phyloP scores from a whole-genome alignment of 2,113 vertebrate genomes.

The Verasper variegatus region DNA sequence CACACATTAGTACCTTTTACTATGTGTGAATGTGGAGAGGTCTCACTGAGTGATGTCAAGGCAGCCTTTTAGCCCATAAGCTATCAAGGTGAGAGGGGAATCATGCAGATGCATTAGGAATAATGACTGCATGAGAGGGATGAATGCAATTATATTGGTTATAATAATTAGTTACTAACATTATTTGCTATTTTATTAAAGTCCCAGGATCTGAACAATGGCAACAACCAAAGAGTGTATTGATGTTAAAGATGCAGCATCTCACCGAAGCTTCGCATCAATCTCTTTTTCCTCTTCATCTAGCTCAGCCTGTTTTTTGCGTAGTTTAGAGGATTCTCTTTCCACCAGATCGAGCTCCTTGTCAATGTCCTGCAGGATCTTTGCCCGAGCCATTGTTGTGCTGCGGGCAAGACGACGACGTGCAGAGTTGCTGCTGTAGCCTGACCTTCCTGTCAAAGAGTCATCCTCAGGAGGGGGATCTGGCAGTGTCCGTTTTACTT shows the following conservation, averaged over 20 bases:
- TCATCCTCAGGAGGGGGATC: conserved; percentile 95
- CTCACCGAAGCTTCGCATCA: conserved; percentile 92
- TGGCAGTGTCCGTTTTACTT: conserved; percentile 96
- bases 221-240: not conserved
- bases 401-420: conserved; percentile 94
- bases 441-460: conserved; percentile 81
- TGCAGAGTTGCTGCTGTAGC: conserved; percentile 89
- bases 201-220: too few relatives aligned
- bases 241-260: conserved; percentile 6
- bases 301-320: conserved; percentile 98
- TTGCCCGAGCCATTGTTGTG: conserved; percentile 96
- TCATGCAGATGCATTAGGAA: conserved; percentile 69
- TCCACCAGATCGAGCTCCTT: conserved; percentile 97
- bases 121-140: conserved; percentile 37
- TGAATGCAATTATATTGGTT: conserved; percentile 25
- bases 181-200: not conserved
- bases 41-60: conserved; percentile 78
- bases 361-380: conserved; percentile 99
- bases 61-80: conserved; percentile 79
- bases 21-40: conserved; percentile 73
- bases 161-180: not conserved
- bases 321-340: conserved; percentile 97
- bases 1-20: conserved; percentile 80
- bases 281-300: conserved; percentile 99
- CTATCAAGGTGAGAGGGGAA: conserved; percentile 72